A percentile compares a stretch with the other conserved stretches of the same genome.
Conservation (phyloP, 2,888 invertebrate genomes). For the Beris morrisii region DNA sequence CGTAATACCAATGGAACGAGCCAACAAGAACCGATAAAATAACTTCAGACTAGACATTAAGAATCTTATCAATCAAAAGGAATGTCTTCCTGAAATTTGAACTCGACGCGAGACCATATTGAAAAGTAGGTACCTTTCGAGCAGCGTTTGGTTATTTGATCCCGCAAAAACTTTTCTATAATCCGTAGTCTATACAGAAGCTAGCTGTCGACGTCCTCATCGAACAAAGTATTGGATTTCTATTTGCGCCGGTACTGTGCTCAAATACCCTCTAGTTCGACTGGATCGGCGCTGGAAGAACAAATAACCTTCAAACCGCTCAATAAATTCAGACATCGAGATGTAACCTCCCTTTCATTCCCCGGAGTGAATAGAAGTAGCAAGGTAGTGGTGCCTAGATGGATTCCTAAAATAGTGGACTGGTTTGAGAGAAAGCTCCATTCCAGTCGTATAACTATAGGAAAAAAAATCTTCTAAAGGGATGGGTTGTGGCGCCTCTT, state of each 20-base stretch:
- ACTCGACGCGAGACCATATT: too few relatives aligned
- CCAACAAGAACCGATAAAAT: too few relatives aligned
- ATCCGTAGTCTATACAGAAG: too few relatives aligned
- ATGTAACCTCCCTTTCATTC: constrained; percentile 1
- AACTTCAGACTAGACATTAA: too few relatives aligned
- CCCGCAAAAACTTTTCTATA: too few relatives aligned
- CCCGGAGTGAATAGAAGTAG: neutral
- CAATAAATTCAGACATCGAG: constrained; percentile 20
- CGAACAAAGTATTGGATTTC: constrained; percentile 3
- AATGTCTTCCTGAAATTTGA: too few relatives aligned
- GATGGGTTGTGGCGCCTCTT: constrained; percentile 35
- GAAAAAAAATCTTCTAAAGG: neutral
- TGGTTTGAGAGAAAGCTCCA: neutral
- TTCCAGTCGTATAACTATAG: neutral
- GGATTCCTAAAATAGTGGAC: neutral
- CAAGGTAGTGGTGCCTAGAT: neutral
- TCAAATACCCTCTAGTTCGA: neutral
- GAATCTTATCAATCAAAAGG: too few relatives aligned
- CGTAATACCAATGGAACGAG: too few relatives aligned
- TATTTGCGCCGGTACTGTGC: neutral
- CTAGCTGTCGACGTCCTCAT: neutral
- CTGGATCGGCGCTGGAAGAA: neutral
- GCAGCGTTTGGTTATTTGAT: too few relatives aligned
- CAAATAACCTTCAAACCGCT: constrained; percentile 12
- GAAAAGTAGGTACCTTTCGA: too few relatives aligned